Conservation (phyloP, 2,888 invertebrate species). For the Nephrotoma appendiculata region DNA sequence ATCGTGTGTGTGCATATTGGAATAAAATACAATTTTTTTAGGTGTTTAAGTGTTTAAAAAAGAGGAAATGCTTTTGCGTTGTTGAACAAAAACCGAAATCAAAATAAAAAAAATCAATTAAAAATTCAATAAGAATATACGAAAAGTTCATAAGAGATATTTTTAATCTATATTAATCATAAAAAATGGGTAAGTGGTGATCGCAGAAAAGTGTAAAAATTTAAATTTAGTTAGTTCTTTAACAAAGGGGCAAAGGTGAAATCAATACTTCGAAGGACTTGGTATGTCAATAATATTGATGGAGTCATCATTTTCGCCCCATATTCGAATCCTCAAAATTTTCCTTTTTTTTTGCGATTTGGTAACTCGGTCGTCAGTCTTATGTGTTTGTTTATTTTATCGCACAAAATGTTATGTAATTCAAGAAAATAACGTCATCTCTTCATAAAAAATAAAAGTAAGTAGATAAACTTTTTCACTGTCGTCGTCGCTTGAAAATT, state of each 20-base stretch:
- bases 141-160: neutral
- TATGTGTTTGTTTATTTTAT: neutral
- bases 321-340: neutral
- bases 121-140: neutral
- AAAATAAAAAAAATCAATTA: neutral
- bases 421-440: neutral
- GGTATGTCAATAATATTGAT: neutral
- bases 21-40: neutral
- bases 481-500: neutral
- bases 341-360: neutral
- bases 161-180: neutral
- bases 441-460: neutral
- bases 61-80: conserved; percentile 1
- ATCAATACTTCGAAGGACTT: neutral
- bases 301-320: neutral
- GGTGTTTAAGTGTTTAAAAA: neutral
- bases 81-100: neutral
- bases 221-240: neutral
- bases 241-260: neutral
- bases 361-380: neutral
- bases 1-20: neutral
- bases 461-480: neutral
- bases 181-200: conserved; percentile 1
- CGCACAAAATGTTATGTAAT: neutral
- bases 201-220: neutral